phyloP scores from a whole-genome alignment of 2,113 vertebrate genomes.

The Meriones unguiculatus region DNA sequence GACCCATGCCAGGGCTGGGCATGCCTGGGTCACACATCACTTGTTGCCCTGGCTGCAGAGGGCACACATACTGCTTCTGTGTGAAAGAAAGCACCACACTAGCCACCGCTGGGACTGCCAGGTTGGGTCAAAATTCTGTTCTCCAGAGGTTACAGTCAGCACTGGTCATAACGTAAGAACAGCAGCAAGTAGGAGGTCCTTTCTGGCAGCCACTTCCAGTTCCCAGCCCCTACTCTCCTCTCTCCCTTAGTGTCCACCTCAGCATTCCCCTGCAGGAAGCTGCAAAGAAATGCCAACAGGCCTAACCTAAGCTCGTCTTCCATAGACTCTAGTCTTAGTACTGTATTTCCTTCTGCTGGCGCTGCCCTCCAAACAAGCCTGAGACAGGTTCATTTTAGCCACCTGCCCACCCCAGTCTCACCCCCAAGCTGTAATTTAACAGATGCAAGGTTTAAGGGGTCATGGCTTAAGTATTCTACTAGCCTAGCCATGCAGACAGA shows the following conservation, averaged over 20 bases:
- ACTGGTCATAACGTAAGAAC: not conserved
- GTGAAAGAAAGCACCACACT: accelerated
- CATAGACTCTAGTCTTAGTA: not conserved
- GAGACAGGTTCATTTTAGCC: not conserved
- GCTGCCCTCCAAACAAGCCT: not conserved
- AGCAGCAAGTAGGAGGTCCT: not conserved
- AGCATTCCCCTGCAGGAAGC: not conserved
- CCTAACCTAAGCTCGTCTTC: not conserved
- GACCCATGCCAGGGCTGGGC: not conserved
- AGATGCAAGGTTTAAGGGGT: not conserved
- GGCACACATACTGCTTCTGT: not conserved
- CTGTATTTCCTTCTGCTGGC: not conserved
- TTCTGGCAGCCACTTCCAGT: not conserved
- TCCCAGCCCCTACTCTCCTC: not conserved
- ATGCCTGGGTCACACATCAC: not conserved
- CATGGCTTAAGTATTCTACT: too few species aligned
- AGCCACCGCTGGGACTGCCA: not conserved
- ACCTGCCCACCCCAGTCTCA: not conserved
- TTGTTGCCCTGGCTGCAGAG: not conserved
- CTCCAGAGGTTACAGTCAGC: not conserved
- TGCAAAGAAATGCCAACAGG: not conserved
- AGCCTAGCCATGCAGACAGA: not conserved
- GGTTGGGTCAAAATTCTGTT: not conserved
- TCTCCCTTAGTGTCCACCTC: not conserved
- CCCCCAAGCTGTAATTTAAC: not conserved